Base-by-base conservation (phyloP, 1,140 invertebrate species). In the Brachionus paranguensis region DNA sequence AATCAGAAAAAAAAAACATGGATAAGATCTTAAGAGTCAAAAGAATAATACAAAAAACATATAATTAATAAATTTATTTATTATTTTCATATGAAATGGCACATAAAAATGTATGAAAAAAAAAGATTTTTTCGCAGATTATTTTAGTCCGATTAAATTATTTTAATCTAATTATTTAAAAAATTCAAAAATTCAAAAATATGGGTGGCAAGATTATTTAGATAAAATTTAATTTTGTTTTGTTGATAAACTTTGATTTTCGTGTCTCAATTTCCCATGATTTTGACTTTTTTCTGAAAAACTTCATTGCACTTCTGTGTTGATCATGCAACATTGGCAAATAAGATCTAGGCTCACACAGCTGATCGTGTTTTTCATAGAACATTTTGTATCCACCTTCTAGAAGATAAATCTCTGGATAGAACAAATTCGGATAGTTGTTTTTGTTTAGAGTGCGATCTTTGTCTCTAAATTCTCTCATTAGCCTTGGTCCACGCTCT, bases 321-420 rank as follows among this genome's bases (percentile, higher is more conserved):
- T 78, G 17, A 43, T 78, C 74, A 12, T 78, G 29, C 8, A 78
- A 53, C 74, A 78, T 78, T 45, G 74, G 74, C n/a, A 78, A 24
- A 53, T 78, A 78, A 12, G 20, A 27, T 53, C 47, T 78, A 20
- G 74, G 74, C 37, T 45, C 41, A 27, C 74, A 78, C 10, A 78
- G n/a, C 45, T 78, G 43, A 14, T 43, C 11, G 45, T 78, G 20
- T 2, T 91, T 89, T 85, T 92, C 91, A 88, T 92, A 98, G 90
- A 99, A 99, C 41, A 92, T 91, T 86, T 95, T 93, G 90, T 99
- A 99, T 3, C 97, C 97, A 1, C 95, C 95, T 86, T 97, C 93
- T 5, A 99, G 91, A 0, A 99, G 89, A 88, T 99, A 99, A 8
- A 98, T 90, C 89, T 99, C 97, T 0, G 96, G 96, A 90, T 96